Evolutionary conservation across 2,113 vertebrate species (phyloP).

Genomic region (Myanophis thanlyinensis): DNA sequence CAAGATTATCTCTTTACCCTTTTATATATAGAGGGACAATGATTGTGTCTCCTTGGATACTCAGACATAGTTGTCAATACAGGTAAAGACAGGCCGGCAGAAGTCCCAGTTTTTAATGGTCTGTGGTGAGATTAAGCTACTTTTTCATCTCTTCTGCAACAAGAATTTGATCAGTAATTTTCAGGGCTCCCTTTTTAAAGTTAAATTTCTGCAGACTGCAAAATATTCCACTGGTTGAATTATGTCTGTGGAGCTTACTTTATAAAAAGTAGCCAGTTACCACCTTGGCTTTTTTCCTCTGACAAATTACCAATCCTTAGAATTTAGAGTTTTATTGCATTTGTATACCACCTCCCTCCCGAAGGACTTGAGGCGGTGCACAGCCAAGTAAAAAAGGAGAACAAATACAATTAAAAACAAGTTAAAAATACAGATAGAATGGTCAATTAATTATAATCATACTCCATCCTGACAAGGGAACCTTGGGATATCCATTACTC

Average conservation of each 20-base stretch:
- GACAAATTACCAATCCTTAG: not conserved
- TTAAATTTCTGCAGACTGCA: not conserved
- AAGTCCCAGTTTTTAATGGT: not conserved
- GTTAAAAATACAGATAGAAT: no score
- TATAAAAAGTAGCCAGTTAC: not conserved
- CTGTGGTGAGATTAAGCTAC: not conserved
- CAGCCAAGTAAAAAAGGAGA: no score
- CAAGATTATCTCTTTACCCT: not conserved
- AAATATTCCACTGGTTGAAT: not conserved
- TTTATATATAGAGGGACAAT: not conserved
- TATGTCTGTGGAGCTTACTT: not conserved
- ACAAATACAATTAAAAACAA: no score
- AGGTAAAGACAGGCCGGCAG: not conserved
- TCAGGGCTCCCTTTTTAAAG: not conserved
- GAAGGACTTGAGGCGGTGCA: no score
- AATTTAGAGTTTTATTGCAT: no score
- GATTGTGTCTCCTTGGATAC: not conserved
- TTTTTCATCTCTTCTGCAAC: not conserved
- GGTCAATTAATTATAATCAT: no score
- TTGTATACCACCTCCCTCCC: no score
- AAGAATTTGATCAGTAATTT: not conserved
- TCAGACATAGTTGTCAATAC: not conserved
- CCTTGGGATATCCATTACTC: not conserved
- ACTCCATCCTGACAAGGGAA: no score
- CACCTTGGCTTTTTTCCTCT: not conserved